Conservation (phyloP, 2,888 invertebrate genomes). For the Elmis aenea region DNA sequence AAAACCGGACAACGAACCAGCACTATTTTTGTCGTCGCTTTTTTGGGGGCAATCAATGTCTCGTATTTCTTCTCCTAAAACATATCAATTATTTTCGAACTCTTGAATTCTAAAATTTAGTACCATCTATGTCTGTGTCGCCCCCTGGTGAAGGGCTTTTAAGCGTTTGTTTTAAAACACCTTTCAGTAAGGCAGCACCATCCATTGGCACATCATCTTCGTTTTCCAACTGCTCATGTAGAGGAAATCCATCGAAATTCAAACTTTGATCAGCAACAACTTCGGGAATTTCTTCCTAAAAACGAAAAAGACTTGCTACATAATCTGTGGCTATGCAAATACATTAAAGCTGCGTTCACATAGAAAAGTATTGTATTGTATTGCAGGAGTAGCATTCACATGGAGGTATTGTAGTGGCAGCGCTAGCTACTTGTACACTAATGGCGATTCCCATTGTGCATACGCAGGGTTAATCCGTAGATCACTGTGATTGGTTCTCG, state of each 20-base stretch:
- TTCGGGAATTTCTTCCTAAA: constrained; percentile 40
- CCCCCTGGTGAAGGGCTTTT: constrained; percentile 35
- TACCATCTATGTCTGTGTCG: constrained; percentile 63
- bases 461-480: too few relatives aligned
- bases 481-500: too few relatives aligned
- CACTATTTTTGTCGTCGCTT: constrained; percentile 35
- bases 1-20: constrained; percentile 60
- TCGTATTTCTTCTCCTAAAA: constrained; percentile 14
- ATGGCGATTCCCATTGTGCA: too few relatives aligned
- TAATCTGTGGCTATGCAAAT: too few relatives aligned
- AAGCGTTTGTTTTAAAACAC: constrained; percentile 54
- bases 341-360: too few relatives aligned
- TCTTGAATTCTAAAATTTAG: too few relatives aligned
- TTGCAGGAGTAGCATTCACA: too few relatives aligned
- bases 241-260: constrained; percentile 57
- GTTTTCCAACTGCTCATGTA: constrained; percentile 50
- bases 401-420: too few relatives aligned
- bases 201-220: constrained; percentile 67
- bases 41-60: constrained; percentile 17
- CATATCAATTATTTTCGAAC: too few relatives aligned
- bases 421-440: too few relatives aligned
- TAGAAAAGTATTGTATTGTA: too few relatives aligned
- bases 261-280: constrained; percentile 53
- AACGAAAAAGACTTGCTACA: too few relatives aligned
- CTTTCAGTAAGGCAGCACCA: constrained; percentile 75